Evolutionary conservation across 2,113 vertebrate genomes (phyloP).

Genomic region (Esox niger): DNA sequence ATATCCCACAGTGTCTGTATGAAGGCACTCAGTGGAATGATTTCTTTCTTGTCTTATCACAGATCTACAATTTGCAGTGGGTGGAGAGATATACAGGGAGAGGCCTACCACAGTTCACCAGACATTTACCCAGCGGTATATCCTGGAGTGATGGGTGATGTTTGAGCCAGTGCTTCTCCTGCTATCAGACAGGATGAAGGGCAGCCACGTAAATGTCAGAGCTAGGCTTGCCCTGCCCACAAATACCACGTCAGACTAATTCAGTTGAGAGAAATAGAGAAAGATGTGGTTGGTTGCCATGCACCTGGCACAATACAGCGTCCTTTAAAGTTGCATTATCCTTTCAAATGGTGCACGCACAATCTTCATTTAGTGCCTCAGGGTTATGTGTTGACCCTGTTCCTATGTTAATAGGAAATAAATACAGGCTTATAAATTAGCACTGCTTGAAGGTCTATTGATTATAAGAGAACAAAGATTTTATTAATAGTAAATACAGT

Average conservation of each 20-base stretch:
- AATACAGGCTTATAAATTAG: not conserved
- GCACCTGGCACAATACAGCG: not conserved
- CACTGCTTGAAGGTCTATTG: not conserved
- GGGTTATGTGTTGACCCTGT: not conserved
- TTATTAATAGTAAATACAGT: conserved; percentile 21
- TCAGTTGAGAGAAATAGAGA: not conserved
- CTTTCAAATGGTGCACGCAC: not conserved
- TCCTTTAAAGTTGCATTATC: not conserved
- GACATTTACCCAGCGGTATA: not conserved
- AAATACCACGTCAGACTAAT: not conserved
- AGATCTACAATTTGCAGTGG: too few species aligned
- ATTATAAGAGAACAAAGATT: not conserved
- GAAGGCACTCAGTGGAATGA: too few species aligned
- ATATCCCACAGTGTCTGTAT: too few species aligned
- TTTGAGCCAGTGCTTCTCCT: conserved; percentile 3
- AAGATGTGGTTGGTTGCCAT: not conserved
- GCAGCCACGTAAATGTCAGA: not conserved
- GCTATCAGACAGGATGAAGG: conserved; percentile 8
- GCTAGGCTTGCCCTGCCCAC: not conserved
- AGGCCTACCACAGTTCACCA: conserved; percentile 7
- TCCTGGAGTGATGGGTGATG: conserved; percentile 1
- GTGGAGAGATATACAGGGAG: too few species aligned
- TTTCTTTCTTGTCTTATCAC: too few species aligned
- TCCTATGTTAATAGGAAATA: not conserved
- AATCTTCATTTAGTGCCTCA: not conserved